Evolutionary conservation across 2,888 invertebrate genomes (phyloP).

Genomic region (Rhagophthalmus giganteus): DNA sequence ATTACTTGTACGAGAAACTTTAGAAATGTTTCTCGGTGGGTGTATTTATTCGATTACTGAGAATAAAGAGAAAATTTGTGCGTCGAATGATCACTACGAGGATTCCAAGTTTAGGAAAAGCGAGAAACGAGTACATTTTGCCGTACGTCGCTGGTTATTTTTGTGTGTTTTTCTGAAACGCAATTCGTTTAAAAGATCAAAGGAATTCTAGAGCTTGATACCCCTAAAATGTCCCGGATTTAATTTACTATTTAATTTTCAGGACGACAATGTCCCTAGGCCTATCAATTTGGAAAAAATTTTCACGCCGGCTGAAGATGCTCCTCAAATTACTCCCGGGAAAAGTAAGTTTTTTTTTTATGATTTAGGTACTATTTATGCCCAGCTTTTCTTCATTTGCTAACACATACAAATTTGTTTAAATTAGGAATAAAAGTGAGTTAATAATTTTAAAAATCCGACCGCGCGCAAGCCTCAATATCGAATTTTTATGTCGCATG

Average conservation of each 20-base stretch:
- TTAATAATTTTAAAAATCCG: no score
- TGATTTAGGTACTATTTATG: background rate
- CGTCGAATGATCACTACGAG: no score
- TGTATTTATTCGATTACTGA: slow-evolving; percentile 44
- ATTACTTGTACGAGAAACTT: no score
- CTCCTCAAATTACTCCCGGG: slow-evolving; percentile 75
- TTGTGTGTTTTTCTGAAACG: slow-evolving; percentile 2
- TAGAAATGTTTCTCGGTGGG: slow-evolving; percentile 51
- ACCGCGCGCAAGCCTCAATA: no score
- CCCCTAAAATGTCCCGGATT: no score
- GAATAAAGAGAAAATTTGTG: no score
- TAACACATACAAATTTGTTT: no score
- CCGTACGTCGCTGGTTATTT: slow-evolving; percentile 49
- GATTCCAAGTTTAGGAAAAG: no score
- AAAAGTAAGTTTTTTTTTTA: slow-evolving; percentile 44
- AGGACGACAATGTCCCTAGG: slow-evolving; percentile 66
- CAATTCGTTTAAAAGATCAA: background rate
- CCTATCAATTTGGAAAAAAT: slow-evolving; percentile 83
- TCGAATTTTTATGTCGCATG: no score
- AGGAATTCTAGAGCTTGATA: no score
- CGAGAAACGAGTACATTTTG: slow-evolving; percentile 51
- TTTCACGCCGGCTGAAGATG: slow-evolving; percentile 85
- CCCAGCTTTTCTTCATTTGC: background rate
- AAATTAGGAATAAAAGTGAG: no score
- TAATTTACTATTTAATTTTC: slow-evolving; percentile 37